Percentiles rank a stretch among this genome's conserved stretches.
phyloP scores from a whole-genome alignment of 2,888 invertebrate genomes.

The Polia nebulosa region DNA sequence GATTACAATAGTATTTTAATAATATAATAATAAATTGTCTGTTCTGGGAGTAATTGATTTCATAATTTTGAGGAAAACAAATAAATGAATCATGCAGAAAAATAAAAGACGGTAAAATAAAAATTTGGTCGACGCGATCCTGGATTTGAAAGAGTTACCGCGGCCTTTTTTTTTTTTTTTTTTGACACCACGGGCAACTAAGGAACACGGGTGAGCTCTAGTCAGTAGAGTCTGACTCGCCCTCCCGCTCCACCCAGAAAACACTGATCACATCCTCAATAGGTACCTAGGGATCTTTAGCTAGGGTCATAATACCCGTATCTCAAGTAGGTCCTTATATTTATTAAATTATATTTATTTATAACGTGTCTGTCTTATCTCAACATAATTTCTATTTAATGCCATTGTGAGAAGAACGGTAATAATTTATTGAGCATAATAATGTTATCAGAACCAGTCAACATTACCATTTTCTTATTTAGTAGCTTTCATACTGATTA shows the following conservation, averaged over 20 bases:
- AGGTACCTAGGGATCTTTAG: neutral
- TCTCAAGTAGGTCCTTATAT: neutral
- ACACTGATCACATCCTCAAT: too few relatives aligned
- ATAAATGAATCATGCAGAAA: neutral
- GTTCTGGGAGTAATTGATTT: slow-evolving; percentile 4
- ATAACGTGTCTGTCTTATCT: neutral
- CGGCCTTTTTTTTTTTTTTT: too few relatives aligned
- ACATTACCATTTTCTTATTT: slow-evolving; percentile 10
- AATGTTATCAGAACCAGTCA: slow-evolving; percentile 14
- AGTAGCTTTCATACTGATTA: slow-evolving; percentile 34
- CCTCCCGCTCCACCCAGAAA: too few relatives aligned
- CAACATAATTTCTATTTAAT: neutral
- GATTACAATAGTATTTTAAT: neutral
- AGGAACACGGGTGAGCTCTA: too few relatives aligned
- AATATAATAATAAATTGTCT: neutral
- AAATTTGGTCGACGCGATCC: neutral
- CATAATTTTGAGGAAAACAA: neutral
- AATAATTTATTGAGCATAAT: slow-evolving; percentile 23
- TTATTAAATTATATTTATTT: neutral
- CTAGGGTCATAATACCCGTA: too few relatives aligned
- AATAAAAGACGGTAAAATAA: neutral
- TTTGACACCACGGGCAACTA: too few relatives aligned
- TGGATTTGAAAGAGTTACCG: too few relatives aligned
- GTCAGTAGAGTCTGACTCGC: too few relatives aligned
- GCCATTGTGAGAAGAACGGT: neutral